phyloP scores from a whole-genome alignment of 2,113 vertebrate genomes.

The Pelusios castaneus region DNA sequence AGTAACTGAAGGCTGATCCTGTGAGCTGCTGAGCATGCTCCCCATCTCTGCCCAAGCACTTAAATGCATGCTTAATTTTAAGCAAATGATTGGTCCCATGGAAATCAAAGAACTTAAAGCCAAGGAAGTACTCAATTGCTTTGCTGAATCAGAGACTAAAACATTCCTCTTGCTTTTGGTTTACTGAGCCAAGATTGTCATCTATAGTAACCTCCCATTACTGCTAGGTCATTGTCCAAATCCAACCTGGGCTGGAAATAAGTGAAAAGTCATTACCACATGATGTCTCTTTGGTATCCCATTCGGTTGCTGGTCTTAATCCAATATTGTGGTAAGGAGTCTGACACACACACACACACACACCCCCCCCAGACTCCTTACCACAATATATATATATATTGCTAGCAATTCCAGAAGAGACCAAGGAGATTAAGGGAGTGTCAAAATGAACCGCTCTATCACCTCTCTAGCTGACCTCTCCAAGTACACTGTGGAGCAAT shows the following conservation, averaged over 20 bases:
- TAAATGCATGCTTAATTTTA: constrained; percentile 41
- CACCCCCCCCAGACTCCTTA: too few relatives aligned
- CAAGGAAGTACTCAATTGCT: background rate
- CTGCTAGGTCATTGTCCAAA: background rate
- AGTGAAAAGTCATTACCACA: background rate
- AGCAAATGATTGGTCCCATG: background rate
- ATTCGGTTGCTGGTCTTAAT: background rate
- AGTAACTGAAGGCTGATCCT: constrained; percentile 20
- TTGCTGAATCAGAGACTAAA: background rate
- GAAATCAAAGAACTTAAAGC: constrained; percentile 6
- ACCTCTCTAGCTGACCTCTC: background rate
- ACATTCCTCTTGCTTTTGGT: background rate
- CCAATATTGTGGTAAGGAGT: background rate
- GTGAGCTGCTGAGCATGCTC: constrained; percentile 5
- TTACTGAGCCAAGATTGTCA: rapidly evolving
- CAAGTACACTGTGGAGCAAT: background rate
- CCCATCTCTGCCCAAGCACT: background rate
- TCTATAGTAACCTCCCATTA: background rate
- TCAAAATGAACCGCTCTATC: background rate
- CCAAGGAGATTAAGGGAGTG: background rate
- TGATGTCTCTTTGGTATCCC: background rate
- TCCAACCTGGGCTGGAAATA: background rate
- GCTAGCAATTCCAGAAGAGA: background rate
- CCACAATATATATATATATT: too few relatives aligned
- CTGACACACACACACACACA: background rate